Evolutionary conservation across 2,113 vertebrate genomes (phyloP), one percentile per base, ranked within the genome.

Genomic region (Pampusana beccarii): DNA sequence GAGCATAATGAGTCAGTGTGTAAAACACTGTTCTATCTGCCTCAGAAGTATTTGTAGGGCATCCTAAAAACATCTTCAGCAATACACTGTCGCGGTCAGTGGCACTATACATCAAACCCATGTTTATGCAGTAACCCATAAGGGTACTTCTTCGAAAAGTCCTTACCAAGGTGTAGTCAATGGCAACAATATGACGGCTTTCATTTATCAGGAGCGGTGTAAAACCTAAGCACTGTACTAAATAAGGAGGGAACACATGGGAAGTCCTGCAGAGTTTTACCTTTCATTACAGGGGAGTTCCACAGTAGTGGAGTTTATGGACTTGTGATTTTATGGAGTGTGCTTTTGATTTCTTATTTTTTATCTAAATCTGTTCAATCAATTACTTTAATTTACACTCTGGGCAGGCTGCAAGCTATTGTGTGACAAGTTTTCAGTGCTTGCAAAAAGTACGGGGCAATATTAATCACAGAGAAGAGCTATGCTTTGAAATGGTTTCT

Each of bases 271-370:
- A 11, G 70, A 91, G 51, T 87, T 97, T 88, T 66, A 50, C 67
- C 70, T 96, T 96, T 94, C 85, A 85, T 97, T 97, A 93, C 46
- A 66, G 20, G 34, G 73, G 58, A 95, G 79, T 94, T 97, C 70
- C 92, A 83, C 80, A 48, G 13, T 60, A 61, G 54, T 92, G 87
- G 78, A 96, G 71, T 97, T 97, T 96, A 96, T 95, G 91, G 85
- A 89, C 86, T 88, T 87, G 56, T 54, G 60, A 91, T 84, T 96
- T 94, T 87, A 97, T 91, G n/a, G 50, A 87, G 69, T 48, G 16
- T 94, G n/a, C 15, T 62, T 95, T 94, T 80, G 85, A 92, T 70
- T 66, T 81, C 71, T 71, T 87, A 8, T 17, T 87, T 96, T 95
- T 90, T 54, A 71, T 64, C 62, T 86, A 58, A 15, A 62, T 20